These are phyloP conservation scores for Zelleria hepariella DNA, from an alignment of 2,888 invertebrate species.

Conservation along the genomic window DNA sequence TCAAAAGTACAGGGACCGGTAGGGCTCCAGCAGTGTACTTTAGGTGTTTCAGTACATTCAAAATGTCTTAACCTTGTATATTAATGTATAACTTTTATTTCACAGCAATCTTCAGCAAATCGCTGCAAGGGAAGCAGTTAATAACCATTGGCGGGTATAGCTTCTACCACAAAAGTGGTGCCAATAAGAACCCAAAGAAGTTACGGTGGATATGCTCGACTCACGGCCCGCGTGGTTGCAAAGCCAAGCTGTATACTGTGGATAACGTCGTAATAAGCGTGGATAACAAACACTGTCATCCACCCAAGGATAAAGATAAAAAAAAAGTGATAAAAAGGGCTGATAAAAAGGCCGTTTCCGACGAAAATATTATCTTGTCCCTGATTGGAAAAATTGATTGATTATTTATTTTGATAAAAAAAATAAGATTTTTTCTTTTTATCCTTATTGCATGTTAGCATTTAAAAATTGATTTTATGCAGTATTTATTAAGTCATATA, in stretches of 20 bases:
- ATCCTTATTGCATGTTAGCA: no score
- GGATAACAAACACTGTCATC: slow-evolving; percentile 11
- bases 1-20: no score
- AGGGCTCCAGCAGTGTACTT: neutral
- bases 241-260: neutral
- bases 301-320: neutral
- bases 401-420: no score
- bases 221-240: neutral
- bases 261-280: slow-evolving; percentile 10
- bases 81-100: no score
- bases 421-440: no score
- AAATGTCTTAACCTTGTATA: neutral
- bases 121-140: slow-evolving; percentile 17
- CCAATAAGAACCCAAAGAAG: neutral
- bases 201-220: slow-evolving; percentile 8
- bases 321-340: no score
- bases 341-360: no score
- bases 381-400: no score
- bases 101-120: neutral
- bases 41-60: neutral
- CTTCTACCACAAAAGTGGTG: slow-evolving; percentile 20
- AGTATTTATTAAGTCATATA: no score
- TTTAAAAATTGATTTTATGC: no score
- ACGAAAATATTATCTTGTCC: no score
- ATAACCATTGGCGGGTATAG: slow-evolving; percentile 21